These are phyloP conservation scores for Anoura caudifer DNA, from an alignment of 2,113 vertebrate species.

Conservation along the genomic window DNA sequence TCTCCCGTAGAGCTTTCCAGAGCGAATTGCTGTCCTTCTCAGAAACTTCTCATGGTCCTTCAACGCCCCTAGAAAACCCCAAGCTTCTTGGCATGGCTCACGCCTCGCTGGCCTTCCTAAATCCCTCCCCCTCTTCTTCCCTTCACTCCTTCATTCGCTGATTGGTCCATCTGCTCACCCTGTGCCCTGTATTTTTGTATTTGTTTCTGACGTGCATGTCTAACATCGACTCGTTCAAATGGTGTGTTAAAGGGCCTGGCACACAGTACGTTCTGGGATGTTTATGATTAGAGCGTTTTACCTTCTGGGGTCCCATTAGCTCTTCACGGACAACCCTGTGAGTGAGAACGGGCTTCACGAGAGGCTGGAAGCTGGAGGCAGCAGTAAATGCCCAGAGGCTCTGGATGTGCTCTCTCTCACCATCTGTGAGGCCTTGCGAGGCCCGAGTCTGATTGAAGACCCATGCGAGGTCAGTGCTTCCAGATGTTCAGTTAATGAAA, in stretches of 20 bases:
- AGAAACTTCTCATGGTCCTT: neutral
- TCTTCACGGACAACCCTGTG: neutral
- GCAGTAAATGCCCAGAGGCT: neutral
- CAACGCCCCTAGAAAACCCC: neutral
- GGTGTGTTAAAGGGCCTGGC: neutral
- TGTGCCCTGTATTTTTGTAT: neutral
- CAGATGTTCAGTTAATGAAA: neutral
- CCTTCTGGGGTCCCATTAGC: neutral
- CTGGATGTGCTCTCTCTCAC: neutral
- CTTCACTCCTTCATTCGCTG: neutral
- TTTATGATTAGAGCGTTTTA: neutral
- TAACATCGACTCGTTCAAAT: neutral
- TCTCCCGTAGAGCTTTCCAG: neutral
- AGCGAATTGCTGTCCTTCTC: neutral
- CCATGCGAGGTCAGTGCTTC: neutral
- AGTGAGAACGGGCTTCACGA: neutral
- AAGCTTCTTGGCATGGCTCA: neutral
- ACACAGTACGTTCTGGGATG: neutral
- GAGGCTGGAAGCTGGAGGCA: neutral
- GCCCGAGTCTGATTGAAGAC: neutral
- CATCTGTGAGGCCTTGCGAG: neutral
- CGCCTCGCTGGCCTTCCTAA: neutral
- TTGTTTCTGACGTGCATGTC: neutral
- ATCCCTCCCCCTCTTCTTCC: neutral
- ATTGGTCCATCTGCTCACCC: neutral